These are phyloP conservation scores for Atta cephalotes DNA, from an alignment of 1,140 invertebrate genomes.

Conservation along the genomic window DNA sequence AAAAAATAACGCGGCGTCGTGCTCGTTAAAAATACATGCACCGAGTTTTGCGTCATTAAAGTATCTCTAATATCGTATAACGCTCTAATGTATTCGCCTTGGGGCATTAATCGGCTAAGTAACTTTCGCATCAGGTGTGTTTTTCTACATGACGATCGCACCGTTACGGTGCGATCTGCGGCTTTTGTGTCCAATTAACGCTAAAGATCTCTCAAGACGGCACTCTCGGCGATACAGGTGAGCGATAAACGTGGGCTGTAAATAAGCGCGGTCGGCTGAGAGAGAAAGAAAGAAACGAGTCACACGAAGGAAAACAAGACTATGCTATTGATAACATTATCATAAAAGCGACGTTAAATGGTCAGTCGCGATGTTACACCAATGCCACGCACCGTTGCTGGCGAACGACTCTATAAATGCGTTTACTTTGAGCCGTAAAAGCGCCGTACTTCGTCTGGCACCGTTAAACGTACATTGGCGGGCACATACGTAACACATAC, in stretches of 20 bases:
- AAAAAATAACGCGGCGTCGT: background rate
- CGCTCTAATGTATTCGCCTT: conserved; percentile 7
- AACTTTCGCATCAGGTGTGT: background rate
- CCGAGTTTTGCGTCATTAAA: background rate
- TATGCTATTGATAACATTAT: conserved; percentile 85
- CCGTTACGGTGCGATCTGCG: conserved; percentile 5
- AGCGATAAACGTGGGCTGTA: conserved; percentile 66
- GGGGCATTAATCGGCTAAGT: background rate
- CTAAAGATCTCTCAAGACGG: conserved; percentile 28
- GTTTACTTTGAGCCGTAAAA: conserved; percentile 86
- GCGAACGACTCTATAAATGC: conserved; percentile 85
- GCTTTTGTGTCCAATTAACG: conserved; percentile 48
- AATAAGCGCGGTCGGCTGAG: conserved; percentile 55
- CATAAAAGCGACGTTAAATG: conserved; percentile 85
- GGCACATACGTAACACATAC: background rate
- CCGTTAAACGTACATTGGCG: conserved; percentile 73
- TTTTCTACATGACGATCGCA: conserved; percentile 26
- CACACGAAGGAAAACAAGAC: conserved; percentile 1
- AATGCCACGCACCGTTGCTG: conserved; percentile 73
- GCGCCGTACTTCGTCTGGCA: conserved; percentile 80
- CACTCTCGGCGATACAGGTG: conserved; percentile 58
- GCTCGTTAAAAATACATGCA: background rate
- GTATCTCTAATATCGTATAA: background rate
- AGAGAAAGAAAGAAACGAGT: background rate
- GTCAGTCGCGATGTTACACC: conserved; percentile 78